phyloP scores from a whole-genome alignment of 2,797 vertebrate genomes.

The Muscicapa comitata region DNA sequence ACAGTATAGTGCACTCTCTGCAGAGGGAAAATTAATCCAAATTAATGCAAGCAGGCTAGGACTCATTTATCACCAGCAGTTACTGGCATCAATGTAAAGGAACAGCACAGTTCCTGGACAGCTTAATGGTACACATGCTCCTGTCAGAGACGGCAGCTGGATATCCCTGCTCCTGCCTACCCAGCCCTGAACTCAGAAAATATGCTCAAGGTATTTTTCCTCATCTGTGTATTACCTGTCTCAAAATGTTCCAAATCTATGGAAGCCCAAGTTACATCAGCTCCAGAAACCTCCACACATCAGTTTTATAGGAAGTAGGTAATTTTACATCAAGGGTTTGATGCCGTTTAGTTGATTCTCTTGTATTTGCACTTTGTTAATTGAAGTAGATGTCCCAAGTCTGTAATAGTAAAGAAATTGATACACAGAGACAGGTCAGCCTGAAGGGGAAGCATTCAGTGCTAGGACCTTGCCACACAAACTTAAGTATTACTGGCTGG shows the following conservation, averaged over 20 bases:
- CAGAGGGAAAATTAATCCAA: slow-evolving; percentile 25
- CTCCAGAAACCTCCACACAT: neutral
- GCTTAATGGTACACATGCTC: neutral
- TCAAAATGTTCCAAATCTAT: neutral
- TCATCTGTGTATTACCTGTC: neutral
- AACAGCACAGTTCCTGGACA: neutral
- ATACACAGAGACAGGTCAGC: neutral
- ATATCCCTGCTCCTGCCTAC: neutral
- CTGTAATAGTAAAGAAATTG: neutral
- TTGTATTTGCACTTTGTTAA: neutral
- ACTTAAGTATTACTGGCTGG: neutral
- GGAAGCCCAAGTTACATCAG: neutral
- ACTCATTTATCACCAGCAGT: neutral
- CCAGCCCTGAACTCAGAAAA: neutral
- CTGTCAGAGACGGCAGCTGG: neutral
- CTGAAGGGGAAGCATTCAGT: neutral
- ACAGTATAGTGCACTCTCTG: neutral
- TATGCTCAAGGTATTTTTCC: neutral
- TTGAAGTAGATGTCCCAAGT: neutral
- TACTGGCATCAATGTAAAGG: neutral
- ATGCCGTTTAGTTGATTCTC: neutral
- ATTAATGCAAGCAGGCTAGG: neutral
- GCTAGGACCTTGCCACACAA: neutral
- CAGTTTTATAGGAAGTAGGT: neutral
- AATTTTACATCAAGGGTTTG: neutral